phyloP scores from a whole-genome alignment of 2,888 invertebrate genomes.

The Atrina japonica region DNA sequence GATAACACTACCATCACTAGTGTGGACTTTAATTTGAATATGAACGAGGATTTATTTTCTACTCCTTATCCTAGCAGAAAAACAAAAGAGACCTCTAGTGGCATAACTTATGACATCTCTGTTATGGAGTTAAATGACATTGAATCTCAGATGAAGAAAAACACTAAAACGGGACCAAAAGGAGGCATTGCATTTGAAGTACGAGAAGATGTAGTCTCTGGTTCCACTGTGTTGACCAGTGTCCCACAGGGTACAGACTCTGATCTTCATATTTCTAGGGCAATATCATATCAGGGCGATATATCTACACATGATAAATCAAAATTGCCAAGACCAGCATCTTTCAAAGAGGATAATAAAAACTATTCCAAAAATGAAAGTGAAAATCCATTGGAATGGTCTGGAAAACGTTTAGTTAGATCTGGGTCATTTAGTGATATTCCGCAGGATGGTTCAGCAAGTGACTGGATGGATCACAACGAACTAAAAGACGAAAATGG shows the following conservation, averaged over 20 bases:
- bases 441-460: slow-evolving; percentile 62
- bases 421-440: slow-evolving; percentile 70
- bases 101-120: slow-evolving; percentile 63
- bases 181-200: slow-evolving; percentile 68
- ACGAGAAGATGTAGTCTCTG: slow-evolving; percentile 64
- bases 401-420: slow-evolving; percentile 67
- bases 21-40: slow-evolving; percentile 53
- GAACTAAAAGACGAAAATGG: slow-evolving; percentile 47
- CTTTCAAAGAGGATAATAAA: slow-evolving; percentile 54
- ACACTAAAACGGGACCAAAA: slow-evolving; percentile 44
- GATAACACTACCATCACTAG: slow-evolving; percentile 27
- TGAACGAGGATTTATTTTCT: slow-evolving; percentile 56
- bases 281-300: slow-evolving; percentile 35
- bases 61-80: slow-evolving; percentile 59
- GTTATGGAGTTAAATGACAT: slow-evolving; percentile 60
- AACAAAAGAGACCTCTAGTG: slow-evolving; percentile 56
- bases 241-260: slow-evolving; percentile 17
- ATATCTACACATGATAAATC: slow-evolving; percentile 17
- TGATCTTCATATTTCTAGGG: slow-evolving; percentile 11
- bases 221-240: slow-evolving; percentile 32
- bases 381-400: slow-evolving; percentile 64
- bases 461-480: slow-evolving; percentile 64
- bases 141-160: slow-evolving; percentile 48
- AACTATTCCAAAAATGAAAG: slow-evolving; percentile 38
- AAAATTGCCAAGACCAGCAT: slow-evolving; percentile 47